These are phyloP conservation scores for Stenurella melanura DNA, from an alignment of 2,888 invertebrate genomes.

Conservation along the genomic window DNA sequence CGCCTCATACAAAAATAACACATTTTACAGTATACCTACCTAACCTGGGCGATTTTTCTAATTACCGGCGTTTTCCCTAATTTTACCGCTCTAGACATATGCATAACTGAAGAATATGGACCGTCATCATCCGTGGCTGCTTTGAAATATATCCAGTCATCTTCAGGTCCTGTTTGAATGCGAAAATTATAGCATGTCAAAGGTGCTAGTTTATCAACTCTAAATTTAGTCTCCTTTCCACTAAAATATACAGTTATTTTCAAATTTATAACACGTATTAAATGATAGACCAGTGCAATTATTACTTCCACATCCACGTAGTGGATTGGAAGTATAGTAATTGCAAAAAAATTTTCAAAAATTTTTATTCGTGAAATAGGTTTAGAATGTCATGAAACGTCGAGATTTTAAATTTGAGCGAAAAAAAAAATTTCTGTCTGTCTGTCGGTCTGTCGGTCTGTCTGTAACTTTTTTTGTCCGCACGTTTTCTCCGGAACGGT, in stretches of 20 bases:
- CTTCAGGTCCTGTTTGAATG: constrained; percentile 65
- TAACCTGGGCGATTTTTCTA: constrained; percentile 65
- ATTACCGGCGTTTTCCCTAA: constrained; percentile 64
- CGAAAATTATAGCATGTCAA: constrained; percentile 75
- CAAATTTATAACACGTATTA: background rate
- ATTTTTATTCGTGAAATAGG: too few species aligned
- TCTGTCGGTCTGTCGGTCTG: too few species aligned
- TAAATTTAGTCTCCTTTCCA: constrained; percentile 73
- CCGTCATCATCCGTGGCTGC: constrained; percentile 65
- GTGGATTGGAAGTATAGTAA: too few species aligned
- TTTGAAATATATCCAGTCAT: constrained; percentile 68
- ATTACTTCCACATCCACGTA: too few species aligned
- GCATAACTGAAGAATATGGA: constrained; percentile 63
- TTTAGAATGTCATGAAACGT: too few species aligned
- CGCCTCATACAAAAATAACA: too few species aligned
- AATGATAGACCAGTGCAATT: too few species aligned
- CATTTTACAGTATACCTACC: constrained; percentile 52
- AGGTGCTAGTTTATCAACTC: constrained; percentile 73
- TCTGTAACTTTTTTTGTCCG: too few species aligned
- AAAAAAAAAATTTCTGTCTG: too few species aligned
- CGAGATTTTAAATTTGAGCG: too few species aligned
- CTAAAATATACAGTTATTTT: constrained; percentile 59
- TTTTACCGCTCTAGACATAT: constrained; percentile 66
- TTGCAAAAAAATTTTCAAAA: too few species aligned
- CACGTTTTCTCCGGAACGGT: too few species aligned